Evolutionary conservation across 2,888 invertebrate species (phyloP), one percentile per base, ranked within the genome.

Genomic region (Cinara cedri): DNA sequence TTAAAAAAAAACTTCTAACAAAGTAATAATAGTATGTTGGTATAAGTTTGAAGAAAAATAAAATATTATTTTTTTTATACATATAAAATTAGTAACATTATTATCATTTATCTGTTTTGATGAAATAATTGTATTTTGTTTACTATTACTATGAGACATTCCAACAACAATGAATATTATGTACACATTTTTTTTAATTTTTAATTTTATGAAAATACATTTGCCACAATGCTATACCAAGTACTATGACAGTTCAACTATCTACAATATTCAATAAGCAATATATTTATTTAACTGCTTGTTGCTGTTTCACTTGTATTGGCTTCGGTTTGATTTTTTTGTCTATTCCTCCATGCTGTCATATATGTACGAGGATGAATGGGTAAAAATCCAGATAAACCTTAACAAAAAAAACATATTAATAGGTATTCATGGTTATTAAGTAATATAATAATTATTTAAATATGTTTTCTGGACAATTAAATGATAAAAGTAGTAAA

Each of bases 311-410:
- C 60, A n/a, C 21, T 68, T 1, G 26, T 49, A 42, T 70, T 11
- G 19, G 3, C 68, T 21, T 78, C 57, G 1, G 68, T 63, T n/a
- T 82, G 83, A 62, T 81, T 82, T 19, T 34, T 76, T 81, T 84
- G 86, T 81, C 94, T 88, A 83, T 90, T 91, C 83, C 92, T 88
- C 94, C 94, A 95, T 0, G 95, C 93, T 1, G 86, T 88, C 89
- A 94, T 91, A 84, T 93, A 93, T 0, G 92, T 91, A 70, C 88
- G 88, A 0, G 97, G 97, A 86, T 95, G 93, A 82, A 97, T 90
- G 0, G 97, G 97, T 71, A 93, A 89, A 84, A 94, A 92, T 3
- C 97, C 97, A 65, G 92, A 87, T 8, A 94, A 84, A 81, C 94
- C 92, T 90, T 86, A 82, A 81, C 87, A 85, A 13, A 85, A 80